These are phyloP conservation scores for Nemopilema nomurai DNA, from an alignment of 30 jellyfish, hydroid and myxozoan genomes.

Conservation along the genomic window DNA sequence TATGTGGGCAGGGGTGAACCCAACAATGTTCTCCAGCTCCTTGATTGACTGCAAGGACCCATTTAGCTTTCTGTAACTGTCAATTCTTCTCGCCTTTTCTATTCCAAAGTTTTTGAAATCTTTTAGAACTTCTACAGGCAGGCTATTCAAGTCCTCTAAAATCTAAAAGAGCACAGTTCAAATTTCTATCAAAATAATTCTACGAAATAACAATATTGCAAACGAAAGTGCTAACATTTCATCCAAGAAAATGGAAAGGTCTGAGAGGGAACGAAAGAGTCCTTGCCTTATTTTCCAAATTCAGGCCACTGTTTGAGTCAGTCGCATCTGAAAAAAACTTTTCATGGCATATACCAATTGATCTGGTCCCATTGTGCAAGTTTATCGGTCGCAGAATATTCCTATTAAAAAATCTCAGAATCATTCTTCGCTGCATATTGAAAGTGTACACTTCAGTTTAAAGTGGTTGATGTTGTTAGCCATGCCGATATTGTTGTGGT, in stretches of 20 bases:
- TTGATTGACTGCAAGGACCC: constrained; percentile 24
- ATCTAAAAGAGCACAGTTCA: constrained; percentile 2
- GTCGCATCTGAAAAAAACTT: not conserved
- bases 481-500: not conserved
- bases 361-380: not conserved
- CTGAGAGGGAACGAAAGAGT: no score
- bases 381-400: not conserved
- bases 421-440: not conserved
- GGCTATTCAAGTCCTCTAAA: constrained; percentile 24
- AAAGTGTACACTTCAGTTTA: not conserved
- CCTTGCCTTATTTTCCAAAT: no score
- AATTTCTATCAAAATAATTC: no score
- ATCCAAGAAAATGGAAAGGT: no score
- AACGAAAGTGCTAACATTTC: no score
- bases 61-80: constrained; percentile 24
- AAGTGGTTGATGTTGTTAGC: not conserved
- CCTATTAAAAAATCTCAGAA: not conserved
- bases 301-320: not conserved
- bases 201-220: no score
- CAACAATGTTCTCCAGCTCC: constrained; percentile 34
- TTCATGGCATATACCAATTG: not conserved
- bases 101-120: constrained; percentile 44
- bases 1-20: constrained; percentile 26
- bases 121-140: constrained; percentile 2
- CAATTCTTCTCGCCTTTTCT: constrained; percentile 40